phyloP scores from a whole-genome alignment of 2,888 invertebrate genomes.

The Julus scandinavius region DNA sequence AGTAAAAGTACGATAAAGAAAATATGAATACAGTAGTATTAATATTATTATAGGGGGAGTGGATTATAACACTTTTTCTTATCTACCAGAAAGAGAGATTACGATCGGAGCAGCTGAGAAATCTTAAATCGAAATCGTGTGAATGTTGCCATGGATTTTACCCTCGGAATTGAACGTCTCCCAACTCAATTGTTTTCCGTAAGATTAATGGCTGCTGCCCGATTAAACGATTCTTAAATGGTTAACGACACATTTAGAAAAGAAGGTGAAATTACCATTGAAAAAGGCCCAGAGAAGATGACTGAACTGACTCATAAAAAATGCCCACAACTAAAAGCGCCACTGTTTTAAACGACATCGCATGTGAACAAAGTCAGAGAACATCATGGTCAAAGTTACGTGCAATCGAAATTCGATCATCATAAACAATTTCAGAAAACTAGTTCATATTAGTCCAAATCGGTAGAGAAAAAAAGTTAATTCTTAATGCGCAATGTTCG shows the following conservation, averaged over 20 bases:
- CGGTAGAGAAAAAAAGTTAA: too few species aligned
- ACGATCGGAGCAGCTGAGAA: slow-evolving; percentile 40
- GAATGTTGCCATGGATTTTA: slow-evolving; percentile 44
- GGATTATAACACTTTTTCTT: slow-evolving; percentile 45
- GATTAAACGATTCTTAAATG: slow-evolving; percentile 37
- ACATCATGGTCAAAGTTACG: neutral
- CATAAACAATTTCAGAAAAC: neutral
- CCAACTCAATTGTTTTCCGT: slow-evolving; percentile 44
- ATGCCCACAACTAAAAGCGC: neutral
- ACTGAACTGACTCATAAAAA: neutral
- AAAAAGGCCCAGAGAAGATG: slow-evolving; percentile 23
- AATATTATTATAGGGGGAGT: slow-evolving; percentile 43
- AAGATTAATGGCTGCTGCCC: slow-evolving; percentile 45
- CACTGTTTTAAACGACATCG: neutral
- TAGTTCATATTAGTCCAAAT: neutral
- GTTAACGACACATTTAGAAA: slow-evolving; percentile 44
- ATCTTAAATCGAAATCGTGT: slow-evolving; percentile 39
- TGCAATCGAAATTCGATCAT: neutral
- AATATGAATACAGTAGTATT: slow-evolving; percentile 46
- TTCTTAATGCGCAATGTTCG: too few species aligned
- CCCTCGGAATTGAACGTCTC: slow-evolving; percentile 43
- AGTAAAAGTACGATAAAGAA: slow-evolving; percentile 44
- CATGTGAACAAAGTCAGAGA: neutral
- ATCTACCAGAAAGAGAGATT: slow-evolving; percentile 45
- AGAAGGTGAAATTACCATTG: neutral